Conservation (phyloP, 2,888 invertebrate genomes). For the Dendrolimus houi region DNA sequence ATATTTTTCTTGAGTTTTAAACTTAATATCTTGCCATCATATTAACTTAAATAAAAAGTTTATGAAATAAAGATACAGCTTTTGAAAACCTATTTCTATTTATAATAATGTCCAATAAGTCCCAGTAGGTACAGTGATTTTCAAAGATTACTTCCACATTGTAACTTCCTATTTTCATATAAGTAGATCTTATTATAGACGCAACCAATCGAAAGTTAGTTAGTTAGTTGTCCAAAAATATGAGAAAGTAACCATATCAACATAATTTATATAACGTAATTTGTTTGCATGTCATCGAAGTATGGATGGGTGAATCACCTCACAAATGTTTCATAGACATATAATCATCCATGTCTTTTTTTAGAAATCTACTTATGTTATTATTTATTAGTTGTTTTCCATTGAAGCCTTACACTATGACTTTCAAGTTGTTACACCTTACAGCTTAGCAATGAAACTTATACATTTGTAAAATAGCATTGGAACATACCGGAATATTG, state of each 20-base stretch:
- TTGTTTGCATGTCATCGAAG: not conserved
- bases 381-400: not conserved
- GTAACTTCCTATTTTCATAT: no score
- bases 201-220: no score
- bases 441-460: not conserved
- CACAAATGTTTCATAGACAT: not conserved
- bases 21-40: no score
- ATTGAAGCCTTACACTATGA: not conserved
- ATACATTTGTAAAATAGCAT: not conserved
- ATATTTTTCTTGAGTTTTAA: no score
- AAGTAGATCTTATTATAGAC: no score
- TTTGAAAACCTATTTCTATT: no score
- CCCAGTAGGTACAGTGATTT: no score
- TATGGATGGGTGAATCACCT: slow-evolving; percentile 6
- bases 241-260: not conserved
- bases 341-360: slow-evolving; percentile 3
- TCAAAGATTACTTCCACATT: no score
- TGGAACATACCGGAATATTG: not conserved
- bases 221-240: not conserved
- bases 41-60: no score
- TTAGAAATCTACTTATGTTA: not conserved
- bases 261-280: not conserved
- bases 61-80: no score
- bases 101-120: no score
- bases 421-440: not conserved